Evolutionary conservation across 2,113 vertebrate species (phyloP).

Genomic region (Anarrhichthys ocellatus): DNA sequence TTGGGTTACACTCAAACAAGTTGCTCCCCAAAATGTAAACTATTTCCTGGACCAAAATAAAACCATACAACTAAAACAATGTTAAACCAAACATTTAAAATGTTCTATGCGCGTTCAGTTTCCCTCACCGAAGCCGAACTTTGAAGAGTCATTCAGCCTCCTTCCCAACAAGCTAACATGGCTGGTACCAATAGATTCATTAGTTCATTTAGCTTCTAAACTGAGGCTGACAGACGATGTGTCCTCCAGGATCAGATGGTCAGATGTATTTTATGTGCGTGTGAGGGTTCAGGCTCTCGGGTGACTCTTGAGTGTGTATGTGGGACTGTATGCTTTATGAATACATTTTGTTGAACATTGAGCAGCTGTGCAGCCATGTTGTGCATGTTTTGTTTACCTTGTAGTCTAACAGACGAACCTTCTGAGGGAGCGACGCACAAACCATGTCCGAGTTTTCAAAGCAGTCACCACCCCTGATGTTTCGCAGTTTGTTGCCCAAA

Average conservation of each 20-base stretch:
- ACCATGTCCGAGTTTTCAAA: constrained; percentile 25
- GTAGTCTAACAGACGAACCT: constrained; percentile 27
- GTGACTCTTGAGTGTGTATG: background rate
- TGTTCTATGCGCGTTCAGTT: background rate
- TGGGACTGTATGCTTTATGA: background rate
- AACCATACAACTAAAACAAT: background rate
- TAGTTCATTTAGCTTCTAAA: background rate
- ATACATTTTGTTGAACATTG: constrained; percentile 14
- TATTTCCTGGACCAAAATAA: no score
- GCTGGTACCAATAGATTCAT: background rate
- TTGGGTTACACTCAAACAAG: background rate
- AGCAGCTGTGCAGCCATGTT: constrained; percentile 44
- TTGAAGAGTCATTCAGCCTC: background rate
- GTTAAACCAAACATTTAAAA: background rate
- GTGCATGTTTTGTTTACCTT: constrained; percentile 36
- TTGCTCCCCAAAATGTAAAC: background rate
- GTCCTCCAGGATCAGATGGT: background rate
- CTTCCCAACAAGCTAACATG: background rate
- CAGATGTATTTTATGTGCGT: background rate
- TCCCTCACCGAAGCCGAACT: background rate
- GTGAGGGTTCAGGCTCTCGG: background rate
- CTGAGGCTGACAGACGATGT: background rate
- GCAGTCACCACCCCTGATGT: background rate
- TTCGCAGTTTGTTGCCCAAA: constrained; percentile 30
- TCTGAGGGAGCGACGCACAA: constrained; percentile 35